phyloP scores from a whole-genome alignment of 2,888 invertebrate species.

The Micropterix aruncella region DNA sequence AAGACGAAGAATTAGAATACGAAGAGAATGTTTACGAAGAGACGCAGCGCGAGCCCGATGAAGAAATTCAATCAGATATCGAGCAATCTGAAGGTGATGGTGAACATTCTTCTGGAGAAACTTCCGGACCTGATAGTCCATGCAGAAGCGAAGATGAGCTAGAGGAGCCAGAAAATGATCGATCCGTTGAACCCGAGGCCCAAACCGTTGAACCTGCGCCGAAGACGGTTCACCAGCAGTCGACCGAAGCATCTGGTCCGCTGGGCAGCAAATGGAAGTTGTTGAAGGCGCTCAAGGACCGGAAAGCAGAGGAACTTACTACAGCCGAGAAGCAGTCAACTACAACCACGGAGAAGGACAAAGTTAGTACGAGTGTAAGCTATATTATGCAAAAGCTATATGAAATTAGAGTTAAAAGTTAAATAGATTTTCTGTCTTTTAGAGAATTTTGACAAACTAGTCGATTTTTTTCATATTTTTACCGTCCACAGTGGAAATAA shows the following conservation, averaged over 20 bases:
- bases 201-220: constrained; percentile 13
- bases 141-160: constrained; percentile 58
- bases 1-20: constrained; percentile 9
- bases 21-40: neutral
- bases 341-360: constrained; percentile 46
- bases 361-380: constrained; percentile 58
- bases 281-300: constrained; percentile 75
- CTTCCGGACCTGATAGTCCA: constrained; percentile 81
- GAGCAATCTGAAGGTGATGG: constrained; percentile 36
- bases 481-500: neutral
- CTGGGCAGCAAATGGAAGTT: constrained; percentile 84
- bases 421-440: constrained; percentile 16
- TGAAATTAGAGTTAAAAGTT: constrained; percentile 50
- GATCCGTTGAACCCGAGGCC: constrained; percentile 12
- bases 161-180: constrained; percentile 34
- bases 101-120: constrained; percentile 67
- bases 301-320: constrained; percentile 76
- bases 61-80: constrained; percentile 24
- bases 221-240: constrained; percentile 19
- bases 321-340: constrained; percentile 53
- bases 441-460: neutral
- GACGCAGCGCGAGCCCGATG: constrained; percentile 14
- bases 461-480: neutral
- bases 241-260: constrained; percentile 37
- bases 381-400: constrained; percentile 48